Conservation (phyloP, 2,888 invertebrate species). For the Tipula confusa region DNA sequence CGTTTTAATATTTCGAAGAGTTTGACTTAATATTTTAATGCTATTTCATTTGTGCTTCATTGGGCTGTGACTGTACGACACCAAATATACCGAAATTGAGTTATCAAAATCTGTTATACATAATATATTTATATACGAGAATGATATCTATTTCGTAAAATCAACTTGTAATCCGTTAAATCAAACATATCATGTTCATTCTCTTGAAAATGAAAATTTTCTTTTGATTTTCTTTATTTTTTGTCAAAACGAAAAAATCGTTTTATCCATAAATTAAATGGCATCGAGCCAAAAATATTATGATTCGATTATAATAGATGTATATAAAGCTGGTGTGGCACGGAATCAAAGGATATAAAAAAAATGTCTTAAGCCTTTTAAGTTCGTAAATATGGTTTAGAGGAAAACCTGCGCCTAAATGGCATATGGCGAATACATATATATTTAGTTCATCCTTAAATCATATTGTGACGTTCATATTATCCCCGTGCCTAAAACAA, state of each 20-base stretch:
- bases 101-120: not conserved
- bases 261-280: not conserved
- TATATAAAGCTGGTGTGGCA: not conserved
- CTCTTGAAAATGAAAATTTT: not conserved
- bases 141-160: not conserved
- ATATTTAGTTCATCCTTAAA: not conserved
- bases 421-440: not conserved
- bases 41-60: not conserved
- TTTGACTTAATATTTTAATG: slow-evolving; percentile 12
- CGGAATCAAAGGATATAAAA: not conserved
- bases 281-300: not conserved
- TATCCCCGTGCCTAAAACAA: not conserved
- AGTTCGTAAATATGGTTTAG: too few species aligned
- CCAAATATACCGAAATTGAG: not conserved
- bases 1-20: not conserved
- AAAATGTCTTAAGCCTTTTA: not conserved
- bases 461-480: not conserved
- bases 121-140: too few species aligned
- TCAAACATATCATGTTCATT: not conserved
- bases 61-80: not conserved
- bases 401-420: too few species aligned
- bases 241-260: not conserved
- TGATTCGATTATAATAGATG: not conserved
- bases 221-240: not conserved
- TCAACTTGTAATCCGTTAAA: slow-evolving; percentile 6